A percentile compares a stretch with the other conserved stretches of the same genome.
Evolutionary conservation across 30 jellyfish, hydroid and myxozoan genomes (phyloP).

Genomic region (Rhopilema esculentum): DNA sequence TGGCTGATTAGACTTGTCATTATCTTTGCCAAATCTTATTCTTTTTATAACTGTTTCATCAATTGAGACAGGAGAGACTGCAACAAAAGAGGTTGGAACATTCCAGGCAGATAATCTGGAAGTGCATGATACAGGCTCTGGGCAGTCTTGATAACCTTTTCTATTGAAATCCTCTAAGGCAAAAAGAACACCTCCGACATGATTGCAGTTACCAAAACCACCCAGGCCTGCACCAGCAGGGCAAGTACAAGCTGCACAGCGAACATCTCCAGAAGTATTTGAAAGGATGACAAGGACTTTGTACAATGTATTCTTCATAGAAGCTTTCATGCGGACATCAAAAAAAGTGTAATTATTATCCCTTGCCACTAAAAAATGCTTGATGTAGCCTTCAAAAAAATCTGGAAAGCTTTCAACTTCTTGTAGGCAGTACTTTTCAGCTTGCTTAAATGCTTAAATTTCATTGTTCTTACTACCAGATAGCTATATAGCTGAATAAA

Average conservation of each 20-base stretch:
- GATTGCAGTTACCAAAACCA: conserved; percentile 46
- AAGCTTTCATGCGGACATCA: conserved; percentile 47
- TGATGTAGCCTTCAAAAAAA: conserved; percentile 6
- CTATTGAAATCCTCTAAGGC: conserved; percentile 46
- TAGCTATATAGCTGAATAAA: not conserved
- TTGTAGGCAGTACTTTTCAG: conserved; percentile 26
- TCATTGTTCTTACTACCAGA: conserved; percentile 4
- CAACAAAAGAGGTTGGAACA: conserved; percentile 2
- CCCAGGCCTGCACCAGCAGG: conserved; percentile 53
- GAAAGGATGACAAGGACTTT: conserved; percentile 1
- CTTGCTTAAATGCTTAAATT: conserved; percentile 22
- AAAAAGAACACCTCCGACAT: conserved; percentile 47
- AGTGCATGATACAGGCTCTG: conserved; percentile 20
- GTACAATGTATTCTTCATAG: conserved; percentile 29
- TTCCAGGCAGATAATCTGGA: conserved; percentile 59
- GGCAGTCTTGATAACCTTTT: conserved; percentile 18
- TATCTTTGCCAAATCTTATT: conserved; percentile 41
- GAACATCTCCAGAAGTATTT: conserved; percentile 39
- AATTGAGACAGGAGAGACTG: conserved; percentile 38
- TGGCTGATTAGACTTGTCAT: conserved; percentile 12
- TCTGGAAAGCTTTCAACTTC: conserved; percentile 28
- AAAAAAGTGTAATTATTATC: conserved; percentile 7
- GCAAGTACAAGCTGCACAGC: conserved; percentile 41
- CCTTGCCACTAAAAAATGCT: conserved; percentile 25
- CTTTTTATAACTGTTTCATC: conserved; percentile 41